Percentiles rank a stretch among this genome's conserved stretches.
Evolutionary conservation across 2,888 invertebrate species (phyloP).

Genomic region (Prosopocoilus inquinatus): DNA sequence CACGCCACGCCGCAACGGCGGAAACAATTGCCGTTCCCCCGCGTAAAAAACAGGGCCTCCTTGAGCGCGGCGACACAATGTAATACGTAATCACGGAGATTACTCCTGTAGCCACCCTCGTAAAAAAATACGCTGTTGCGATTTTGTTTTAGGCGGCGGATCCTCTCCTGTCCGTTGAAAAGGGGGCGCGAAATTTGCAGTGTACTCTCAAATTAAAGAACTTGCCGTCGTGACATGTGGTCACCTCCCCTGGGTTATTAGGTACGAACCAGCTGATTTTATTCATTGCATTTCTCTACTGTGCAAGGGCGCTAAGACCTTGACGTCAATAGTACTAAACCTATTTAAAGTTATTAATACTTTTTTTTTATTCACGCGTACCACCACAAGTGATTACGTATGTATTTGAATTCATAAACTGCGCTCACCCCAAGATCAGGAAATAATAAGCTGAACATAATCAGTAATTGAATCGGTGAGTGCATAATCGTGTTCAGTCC

Average conservation of each 20-base stretch:
- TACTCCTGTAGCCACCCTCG: slow-evolving; percentile 34
- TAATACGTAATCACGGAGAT: slow-evolving; percentile 49
- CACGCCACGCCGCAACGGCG: no score
- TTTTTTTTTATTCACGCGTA: no score
- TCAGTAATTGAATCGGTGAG: no score
- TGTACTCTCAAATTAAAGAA: slow-evolving; percentile 44
- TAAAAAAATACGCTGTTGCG: slow-evolving; percentile 23
- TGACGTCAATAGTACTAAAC: no score
- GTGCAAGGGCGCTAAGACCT: no score
- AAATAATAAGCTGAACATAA: no score
- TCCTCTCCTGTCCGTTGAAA: background rate
- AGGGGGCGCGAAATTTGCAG: slow-evolving; percentile 30
- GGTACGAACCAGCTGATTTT: slow-evolving; percentile 33
- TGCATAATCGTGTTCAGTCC: no score
- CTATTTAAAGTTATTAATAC: no score
- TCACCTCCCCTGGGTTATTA: slow-evolving; percentile 27
- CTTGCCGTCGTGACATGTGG: slow-evolving; percentile 40
- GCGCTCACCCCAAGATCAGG: no score
- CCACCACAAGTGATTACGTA: no score
- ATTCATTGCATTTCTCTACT: slow-evolving; percentile 27
- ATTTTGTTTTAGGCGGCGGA: slow-evolving; percentile 3
- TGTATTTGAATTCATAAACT: no score
- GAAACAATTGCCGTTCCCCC: slow-evolving; percentile 47
- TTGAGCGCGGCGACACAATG: slow-evolving; percentile 49
- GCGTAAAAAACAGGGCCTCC: slow-evolving; percentile 48